Conservation (phyloP, 2,113 vertebrate species). For the Sphyrna mokarran region DNA sequence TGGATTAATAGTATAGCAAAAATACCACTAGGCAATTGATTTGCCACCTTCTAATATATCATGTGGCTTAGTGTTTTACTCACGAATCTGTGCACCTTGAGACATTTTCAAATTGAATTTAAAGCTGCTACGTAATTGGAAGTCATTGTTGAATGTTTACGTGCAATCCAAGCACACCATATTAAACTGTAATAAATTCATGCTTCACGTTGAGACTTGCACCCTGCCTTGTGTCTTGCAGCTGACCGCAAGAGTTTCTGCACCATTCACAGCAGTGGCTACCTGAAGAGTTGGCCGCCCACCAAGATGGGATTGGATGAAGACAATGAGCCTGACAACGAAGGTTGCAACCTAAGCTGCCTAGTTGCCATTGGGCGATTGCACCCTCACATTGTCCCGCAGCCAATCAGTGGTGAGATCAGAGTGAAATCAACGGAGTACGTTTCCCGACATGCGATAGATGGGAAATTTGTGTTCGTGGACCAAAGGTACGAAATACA, state of each 20-base stretch:
- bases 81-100: neutral
- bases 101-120: neutral
- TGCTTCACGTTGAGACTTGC: neutral
- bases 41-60: neutral
- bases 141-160: neutral
- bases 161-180: neutral
- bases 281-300: constrained; percentile 96
- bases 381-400: constrained; percentile 86
- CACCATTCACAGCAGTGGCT: constrained; percentile 97
- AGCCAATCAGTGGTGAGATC: constrained; percentile 82
- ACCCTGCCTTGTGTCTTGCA: constrained; percentile 45
- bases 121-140: neutral
- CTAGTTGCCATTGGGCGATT: constrained; percentile 91
- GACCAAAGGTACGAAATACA: constrained; percentile 82
- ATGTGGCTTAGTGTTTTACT: neutral
- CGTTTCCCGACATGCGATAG: constrained; percentile 91
- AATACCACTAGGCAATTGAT: too few species aligned
- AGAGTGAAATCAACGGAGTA: constrained; percentile 92
- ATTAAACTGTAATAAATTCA: neutral
- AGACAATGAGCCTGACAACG: constrained; percentile 90
- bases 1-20: too few species aligned
- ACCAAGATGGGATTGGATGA: constrained; percentile 97
- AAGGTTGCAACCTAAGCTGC: constrained; percentile 96
- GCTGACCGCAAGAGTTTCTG: constrained; percentile 97
- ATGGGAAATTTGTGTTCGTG: constrained; percentile 97